A percentile compares a stretch with the other conserved stretches of the same genome.
Conservation (phyloP, 1,140 invertebrate genomes). For the Portunus trituberculatus region DNA sequence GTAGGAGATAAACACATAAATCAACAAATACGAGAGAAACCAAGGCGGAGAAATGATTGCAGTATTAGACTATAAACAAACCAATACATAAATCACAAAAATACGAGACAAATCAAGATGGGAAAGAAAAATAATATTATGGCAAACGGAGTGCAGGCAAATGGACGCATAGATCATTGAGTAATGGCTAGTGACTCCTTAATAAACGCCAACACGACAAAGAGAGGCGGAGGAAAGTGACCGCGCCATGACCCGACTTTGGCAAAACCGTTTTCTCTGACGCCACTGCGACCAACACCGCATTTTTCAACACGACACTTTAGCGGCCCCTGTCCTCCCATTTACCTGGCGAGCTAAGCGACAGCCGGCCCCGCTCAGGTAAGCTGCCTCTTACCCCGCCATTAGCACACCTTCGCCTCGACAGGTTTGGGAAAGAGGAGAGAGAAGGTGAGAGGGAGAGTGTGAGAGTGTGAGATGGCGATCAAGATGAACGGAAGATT, state of each 20-base stretch:
- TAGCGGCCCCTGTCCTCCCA: not conserved
- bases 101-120: no score
- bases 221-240: not conserved
- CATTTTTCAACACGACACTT: not conserved
- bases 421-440: not conserved
- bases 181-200: not conserved
- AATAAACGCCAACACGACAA: not conserved
- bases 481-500: conserved; percentile 2
- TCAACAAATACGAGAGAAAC: no score
- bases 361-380: not conserved
- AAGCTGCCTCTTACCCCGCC: not conserved
- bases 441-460: not conserved
- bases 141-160: not conserved
- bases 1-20: no score
- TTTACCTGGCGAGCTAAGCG: not conserved
- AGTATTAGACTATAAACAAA: no score
- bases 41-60: no score
- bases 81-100: no score
- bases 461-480: not conserved
- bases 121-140: no score
- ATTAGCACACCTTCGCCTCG: not conserved
- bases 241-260: not conserved
- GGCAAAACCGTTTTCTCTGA: not conserved
- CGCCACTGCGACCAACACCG: not conserved
- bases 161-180: not conserved